phyloP scores from a whole-genome alignment of 2,797 vertebrate species.

The Acanthiza pusilla region DNA sequence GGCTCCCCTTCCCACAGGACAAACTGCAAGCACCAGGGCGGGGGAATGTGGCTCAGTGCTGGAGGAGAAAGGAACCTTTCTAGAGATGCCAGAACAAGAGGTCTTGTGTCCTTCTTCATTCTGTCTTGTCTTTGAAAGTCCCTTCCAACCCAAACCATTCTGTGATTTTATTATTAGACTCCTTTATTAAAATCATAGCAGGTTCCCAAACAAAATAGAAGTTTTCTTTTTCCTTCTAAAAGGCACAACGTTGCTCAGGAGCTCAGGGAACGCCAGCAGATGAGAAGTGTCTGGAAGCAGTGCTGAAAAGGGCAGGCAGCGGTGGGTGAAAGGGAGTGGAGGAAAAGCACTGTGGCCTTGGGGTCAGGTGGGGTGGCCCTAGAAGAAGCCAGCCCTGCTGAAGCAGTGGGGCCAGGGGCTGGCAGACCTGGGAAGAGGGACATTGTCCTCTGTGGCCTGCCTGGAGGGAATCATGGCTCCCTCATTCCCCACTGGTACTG shows the following conservation, averaged over 20 bases:
- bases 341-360: background rate
- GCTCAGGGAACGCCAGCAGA: background rate
- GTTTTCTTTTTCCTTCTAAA: background rate
- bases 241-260: background rate
- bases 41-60: rapidly evolving
- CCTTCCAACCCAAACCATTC: background rate
- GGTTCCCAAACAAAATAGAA: background rate
- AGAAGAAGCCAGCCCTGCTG: background rate
- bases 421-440: background rate
- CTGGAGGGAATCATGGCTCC: background rate
- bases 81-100: background rate
- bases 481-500: rapidly evolving
- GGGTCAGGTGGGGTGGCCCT: rapidly evolving
- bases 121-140: background rate
- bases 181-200: background rate
- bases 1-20: background rate
- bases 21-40: rapidly evolving
- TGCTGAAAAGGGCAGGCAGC: rapidly evolving
- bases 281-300: too few relatives aligned
- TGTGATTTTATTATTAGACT: background rate
- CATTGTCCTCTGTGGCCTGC: background rate
- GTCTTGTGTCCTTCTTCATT: background rate
- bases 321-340: background rate
- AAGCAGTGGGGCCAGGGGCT: background rate
- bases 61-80: background rate